Percentiles rank a stretch among this genome's conserved stretches.
phyloP scores from a whole-genome alignment of 2,113 vertebrate species.

The Mustelus asterias region DNA sequence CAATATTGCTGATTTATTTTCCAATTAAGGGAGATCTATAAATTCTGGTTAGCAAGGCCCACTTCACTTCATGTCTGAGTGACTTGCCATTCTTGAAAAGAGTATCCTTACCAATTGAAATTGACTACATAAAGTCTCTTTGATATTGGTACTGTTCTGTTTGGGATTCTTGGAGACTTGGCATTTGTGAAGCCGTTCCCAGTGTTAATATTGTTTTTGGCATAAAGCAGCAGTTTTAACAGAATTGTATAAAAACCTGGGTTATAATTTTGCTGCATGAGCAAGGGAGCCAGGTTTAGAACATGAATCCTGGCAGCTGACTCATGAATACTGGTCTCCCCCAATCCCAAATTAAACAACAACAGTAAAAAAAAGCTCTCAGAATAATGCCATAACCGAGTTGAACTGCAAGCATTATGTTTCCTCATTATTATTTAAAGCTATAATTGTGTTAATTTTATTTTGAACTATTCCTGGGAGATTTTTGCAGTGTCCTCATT shows the following conservation, averaged over 20 bases:
- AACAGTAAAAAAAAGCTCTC: background rate
- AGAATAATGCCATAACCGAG: background rate
- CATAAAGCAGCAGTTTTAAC: background rate
- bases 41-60: background rate
- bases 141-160: background rate
- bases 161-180: background rate
- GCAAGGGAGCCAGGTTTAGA: background rate
- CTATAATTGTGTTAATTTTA: background rate
- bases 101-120: background rate
- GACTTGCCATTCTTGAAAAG: too few relatives aligned
- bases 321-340: background rate
- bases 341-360: background rate
- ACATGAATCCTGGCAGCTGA: background rate
- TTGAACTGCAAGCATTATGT: background rate
- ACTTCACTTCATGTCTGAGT: background rate
- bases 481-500: too few relatives aligned
- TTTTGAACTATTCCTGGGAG: too few relatives aligned
- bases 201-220: background rate
- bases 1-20: background rate
- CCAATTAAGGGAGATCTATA: background rate
- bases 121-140: background rate
- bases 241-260: background rate
- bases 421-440: background rate
- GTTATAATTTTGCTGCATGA: background rate
- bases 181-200: background rate